Base-by-base conservation (phyloP, 2,888 invertebrate species). In the Melanophora roralis region DNA sequence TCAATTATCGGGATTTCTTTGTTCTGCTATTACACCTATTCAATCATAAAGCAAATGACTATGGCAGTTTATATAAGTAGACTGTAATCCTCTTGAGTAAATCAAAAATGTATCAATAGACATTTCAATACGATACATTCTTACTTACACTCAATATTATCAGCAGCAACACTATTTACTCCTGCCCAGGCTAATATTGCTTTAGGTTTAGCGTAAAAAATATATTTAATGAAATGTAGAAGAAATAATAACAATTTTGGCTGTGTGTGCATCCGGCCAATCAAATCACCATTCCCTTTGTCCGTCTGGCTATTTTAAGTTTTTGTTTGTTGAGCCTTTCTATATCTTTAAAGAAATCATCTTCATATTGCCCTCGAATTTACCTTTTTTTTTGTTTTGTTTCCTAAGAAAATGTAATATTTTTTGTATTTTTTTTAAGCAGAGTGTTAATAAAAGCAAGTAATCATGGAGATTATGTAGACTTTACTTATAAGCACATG, bases 401-500 rank as follows among this genome's bases (percentile, higher is more conserved):
- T 3, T 45, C 12, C 16, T 40, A 16, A 7, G 27, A 51, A 40
- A 23, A 27, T 23, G 23, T 32, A 7, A 40, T 67, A 49, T 19
- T 19, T 68, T 55, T 16, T 57, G 57, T 57, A 34, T 62, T 43
- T 72, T 62, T 51, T 62, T 62, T 76, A n/a, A 27, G 40, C 40
- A 69, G 72, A 72, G 74, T 82, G 72, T 81, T 78, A 78, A 82
- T 75, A 82, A 82, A 82, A 65, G 68, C 75, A 69, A 73, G 74
- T 69, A 82, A 81, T 73, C 68, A 78, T 27, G 65, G 78, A 71
- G 79, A 80, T 80, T 75, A 75, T 67, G 43, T 34, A 57, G 68
- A 72, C 65, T 53, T 49, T 71, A 75, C 53, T 75, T 75, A 71
- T 62, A 65, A 75, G 72, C 79, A 75, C 75, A 80, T 80, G 75